Evolutionary conservation across 2,888 invertebrate genomes (phyloP), one percentile per base, ranked within the genome.

Genomic region (Torymus auratus): DNA sequence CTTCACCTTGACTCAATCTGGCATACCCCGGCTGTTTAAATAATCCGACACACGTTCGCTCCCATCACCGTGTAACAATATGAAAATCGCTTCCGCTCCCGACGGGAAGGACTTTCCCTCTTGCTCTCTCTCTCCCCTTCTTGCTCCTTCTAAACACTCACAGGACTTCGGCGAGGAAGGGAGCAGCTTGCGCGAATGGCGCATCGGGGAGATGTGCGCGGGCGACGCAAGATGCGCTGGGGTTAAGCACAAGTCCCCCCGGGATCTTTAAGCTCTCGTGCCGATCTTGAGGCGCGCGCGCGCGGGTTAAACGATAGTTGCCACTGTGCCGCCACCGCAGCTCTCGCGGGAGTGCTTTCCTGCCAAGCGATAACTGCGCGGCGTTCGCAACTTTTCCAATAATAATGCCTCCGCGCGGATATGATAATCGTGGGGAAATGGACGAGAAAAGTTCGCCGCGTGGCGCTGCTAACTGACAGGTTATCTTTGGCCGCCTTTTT

Each of bases 361-460:
- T 73, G 71, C 81, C 41, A 83, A 84, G 84, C 86, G 85, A 85
- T 86, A 85, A 85, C 85, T 85, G 83, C 82, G 41, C 50, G 53
- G 23, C 20, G 58, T 41, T 17, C 17, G 23, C 64, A 86, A 86
- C 84, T 85, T 86, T 85, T 83, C 84, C 84, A 83, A 84, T 85
- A 84, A 86, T 84, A 84, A 85, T 85, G 78, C 81, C 80, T 1
- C 23, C 28, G 28, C 28, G 61, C 52, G 41, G 52, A 75, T 75
- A 75, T 75, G 61, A 62, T 76, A 76, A 69, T 69, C 69, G 68
- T 2, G 41, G 14, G 7, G 50, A 28, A 60, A 60, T 61, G 53
- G 60, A 71, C 71, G 61, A 61, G 71, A 20, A 71, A 53, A 67
- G 67, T 53, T 67, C 50, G 11, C 15, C 7, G 50, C 17, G 52